Conservation (phyloP, 2,888 invertebrate species). For the Scaptomyza caliginosa region DNA sequence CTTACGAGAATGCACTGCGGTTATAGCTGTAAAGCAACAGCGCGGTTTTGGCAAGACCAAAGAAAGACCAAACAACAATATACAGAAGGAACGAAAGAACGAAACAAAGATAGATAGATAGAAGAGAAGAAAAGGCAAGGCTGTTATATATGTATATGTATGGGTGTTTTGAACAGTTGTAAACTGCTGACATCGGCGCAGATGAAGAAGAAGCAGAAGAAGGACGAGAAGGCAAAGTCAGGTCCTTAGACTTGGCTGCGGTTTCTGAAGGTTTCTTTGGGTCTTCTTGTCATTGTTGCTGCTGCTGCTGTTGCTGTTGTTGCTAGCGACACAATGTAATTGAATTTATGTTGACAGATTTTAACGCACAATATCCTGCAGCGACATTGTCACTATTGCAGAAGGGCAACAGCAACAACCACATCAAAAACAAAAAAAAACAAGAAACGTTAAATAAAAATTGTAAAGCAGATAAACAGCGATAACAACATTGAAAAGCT, state of each 20-base stretch:
- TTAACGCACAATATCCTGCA: constrained; percentile 77
- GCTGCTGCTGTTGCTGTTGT: background rate
- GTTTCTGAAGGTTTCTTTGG: background rate
- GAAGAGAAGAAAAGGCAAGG: constrained; percentile 1
- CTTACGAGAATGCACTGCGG: constrained; percentile 27
- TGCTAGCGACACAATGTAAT: constrained; percentile 59
- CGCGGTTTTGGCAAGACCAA: constrained; percentile 1
- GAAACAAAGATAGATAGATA: background rate
- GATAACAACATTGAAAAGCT: constrained; percentile 7
- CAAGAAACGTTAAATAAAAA: constrained; percentile 21
- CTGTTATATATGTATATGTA: constrained; percentile 25
- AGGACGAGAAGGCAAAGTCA: background rate
- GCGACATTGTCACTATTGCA: constrained; percentile 58
- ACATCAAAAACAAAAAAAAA: constrained; percentile 2
- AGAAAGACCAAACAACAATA: constrained; percentile 17
- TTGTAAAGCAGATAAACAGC: constrained; percentile 22
- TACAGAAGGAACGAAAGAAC: constrained; percentile 4
- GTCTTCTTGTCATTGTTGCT: background rate
- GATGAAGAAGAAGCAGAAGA: background rate
- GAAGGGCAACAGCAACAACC: constrained; percentile 20
- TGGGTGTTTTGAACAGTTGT: constrained; percentile 62
- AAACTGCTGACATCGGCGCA: constrained; percentile 51
- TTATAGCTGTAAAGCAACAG: constrained; percentile 47
- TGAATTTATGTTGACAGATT: constrained; percentile 80
- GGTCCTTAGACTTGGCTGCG: background rate